These are phyloP conservation scores for Dioctria rufipes DNA, from an alignment of 2,888 invertebrate genomes.

Conservation along the genomic window DNA sequence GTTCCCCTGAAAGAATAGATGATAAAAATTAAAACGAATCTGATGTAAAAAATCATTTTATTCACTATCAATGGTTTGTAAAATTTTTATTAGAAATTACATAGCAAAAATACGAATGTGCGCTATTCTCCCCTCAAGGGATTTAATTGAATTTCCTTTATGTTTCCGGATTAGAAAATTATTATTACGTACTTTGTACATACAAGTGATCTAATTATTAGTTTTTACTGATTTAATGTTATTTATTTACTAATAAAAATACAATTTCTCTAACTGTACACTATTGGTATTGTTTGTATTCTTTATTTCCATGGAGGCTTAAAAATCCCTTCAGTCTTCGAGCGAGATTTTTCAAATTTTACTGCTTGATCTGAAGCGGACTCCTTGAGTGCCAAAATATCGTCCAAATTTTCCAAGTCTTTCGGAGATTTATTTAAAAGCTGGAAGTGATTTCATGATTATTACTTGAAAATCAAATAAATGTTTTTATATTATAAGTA, in stretches of 20 bases:
- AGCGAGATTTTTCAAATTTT: conserved; percentile 24
- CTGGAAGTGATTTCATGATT: conserved; percentile 64
- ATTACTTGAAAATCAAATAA: neutral
- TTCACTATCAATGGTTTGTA: neutral
- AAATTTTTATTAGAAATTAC: neutral
- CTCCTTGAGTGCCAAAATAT: conserved; percentile 63
- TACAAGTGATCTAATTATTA: no score
- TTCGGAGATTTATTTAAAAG: conserved; percentile 74
- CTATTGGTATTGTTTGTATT: neutral
- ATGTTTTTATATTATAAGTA: no score
- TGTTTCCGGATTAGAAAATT: neutral
- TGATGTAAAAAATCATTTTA: neutral
- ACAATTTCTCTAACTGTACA: no score
- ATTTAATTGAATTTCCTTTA: neutral
- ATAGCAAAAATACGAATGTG: neutral
- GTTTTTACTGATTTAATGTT: neutral
- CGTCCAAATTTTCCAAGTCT: conserved; percentile 68
- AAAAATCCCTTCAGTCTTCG: neutral
- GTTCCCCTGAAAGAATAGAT: no score
- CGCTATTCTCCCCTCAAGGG: neutral
- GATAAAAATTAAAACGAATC: no score
- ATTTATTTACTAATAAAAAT: neutral
- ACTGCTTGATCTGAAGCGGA: neutral
- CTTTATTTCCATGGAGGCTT: conserved; percentile 51
- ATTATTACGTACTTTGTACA: conserved; percentile 6